Evolutionary conservation across 37 sponge, comb jelly and placozoan species (phyloP).

Genomic region (Aplysina aerophoba): DNA sequence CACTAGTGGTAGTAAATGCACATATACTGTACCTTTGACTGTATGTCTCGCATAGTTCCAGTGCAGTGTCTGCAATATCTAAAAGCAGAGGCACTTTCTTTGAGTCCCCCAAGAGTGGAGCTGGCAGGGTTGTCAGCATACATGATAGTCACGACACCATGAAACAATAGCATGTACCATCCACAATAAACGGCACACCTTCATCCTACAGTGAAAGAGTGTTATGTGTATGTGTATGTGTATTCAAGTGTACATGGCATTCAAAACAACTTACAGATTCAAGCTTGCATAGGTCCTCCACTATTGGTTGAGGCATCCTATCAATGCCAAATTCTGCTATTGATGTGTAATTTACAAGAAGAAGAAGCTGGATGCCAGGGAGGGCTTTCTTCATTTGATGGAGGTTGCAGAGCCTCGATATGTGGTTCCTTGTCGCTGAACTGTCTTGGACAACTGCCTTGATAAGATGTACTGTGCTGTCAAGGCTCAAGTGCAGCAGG

Average conservation of each 20-base stretch:
- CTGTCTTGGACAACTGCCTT: constrained; percentile 8
- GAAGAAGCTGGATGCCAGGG: background rate
- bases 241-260: background rate
- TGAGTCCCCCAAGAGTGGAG: constrained; percentile 32
- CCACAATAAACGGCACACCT: constrained; percentile 20
- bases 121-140: constrained; percentile 49
- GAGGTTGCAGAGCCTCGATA: background rate
- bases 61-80: constrained; percentile 37
- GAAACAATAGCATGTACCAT: background rate
- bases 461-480: constrained; percentile 27
- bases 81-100: constrained; percentile 29
- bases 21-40: constrained; percentile 17
- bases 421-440: constrained; percentile 22
- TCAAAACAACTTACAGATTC: background rate
- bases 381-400: too few relatives aligned
- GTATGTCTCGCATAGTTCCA: constrained; percentile 12
- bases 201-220: background rate
- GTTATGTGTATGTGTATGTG: background rate
- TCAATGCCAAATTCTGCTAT: constrained; percentile 34
- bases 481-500: constrained; percentile 20
- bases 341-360: background rate
- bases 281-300: constrained; percentile 43
- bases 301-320: constrained; percentile 36
- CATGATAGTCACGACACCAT: constrained; percentile 27
- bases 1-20: background rate